phyloP scores from a whole-genome alignment of 2,797 vertebrate species.

The Pelodytes ibericus region DNA sequence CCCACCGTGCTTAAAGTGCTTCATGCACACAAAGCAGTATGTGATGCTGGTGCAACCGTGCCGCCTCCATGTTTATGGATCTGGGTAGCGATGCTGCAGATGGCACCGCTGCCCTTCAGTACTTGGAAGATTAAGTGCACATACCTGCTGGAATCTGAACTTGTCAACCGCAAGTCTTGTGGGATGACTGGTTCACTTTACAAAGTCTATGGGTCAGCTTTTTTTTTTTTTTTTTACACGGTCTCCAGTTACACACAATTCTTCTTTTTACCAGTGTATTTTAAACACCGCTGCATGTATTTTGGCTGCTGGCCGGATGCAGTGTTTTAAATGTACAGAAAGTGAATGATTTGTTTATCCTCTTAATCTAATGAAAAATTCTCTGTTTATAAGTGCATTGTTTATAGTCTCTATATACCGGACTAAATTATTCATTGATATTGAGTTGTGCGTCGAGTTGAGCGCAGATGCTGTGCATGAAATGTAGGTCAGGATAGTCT shows the following conservation, averaged over 20 bases:
- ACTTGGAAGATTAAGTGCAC: no score
- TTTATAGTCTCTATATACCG: constrained; percentile 25
- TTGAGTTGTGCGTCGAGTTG: constrained; percentile 39
- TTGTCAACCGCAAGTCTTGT: no score
- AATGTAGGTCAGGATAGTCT: constrained; percentile 43
- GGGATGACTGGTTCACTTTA: no score
- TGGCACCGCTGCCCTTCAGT: no score
- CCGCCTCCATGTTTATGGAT: no score
- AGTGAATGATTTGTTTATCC: neutral
- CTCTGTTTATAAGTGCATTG: neutral
- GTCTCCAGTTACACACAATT: no score
- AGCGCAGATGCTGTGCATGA: constrained; percentile 41
- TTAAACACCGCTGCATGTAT: neutral
- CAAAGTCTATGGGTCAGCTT: no score
- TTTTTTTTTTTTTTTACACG: no score
- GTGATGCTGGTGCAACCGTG: no score
- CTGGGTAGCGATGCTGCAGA: no score
- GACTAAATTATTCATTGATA: constrained; percentile 51
- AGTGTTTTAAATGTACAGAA: constrained; percentile 1
- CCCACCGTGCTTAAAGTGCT: no score
- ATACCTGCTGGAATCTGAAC: neutral
- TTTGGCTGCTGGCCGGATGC: neutral
- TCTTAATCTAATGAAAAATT: constrained; percentile 10
- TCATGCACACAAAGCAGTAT: no score
- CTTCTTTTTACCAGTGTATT: neutral